Percentiles rank a stretch among this genome's conserved stretches.
phyloP scores from a whole-genome alignment of 2,113 vertebrate genomes.

The Globicephala melas region DNA sequence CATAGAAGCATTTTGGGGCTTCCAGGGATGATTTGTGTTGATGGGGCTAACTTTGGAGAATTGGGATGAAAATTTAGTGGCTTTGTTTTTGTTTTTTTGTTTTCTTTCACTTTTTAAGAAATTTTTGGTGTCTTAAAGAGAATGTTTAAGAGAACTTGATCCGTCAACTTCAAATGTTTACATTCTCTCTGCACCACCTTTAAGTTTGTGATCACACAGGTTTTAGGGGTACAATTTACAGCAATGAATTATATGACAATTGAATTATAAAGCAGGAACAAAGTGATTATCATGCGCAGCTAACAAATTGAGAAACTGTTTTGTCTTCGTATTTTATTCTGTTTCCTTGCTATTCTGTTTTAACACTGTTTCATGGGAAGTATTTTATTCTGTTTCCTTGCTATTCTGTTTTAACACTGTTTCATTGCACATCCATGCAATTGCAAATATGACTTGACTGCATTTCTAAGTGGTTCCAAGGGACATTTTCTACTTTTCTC shows the following conservation, averaged over 20 bases:
- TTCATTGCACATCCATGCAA: neutral
- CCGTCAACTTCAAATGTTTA: neutral
- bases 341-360: neutral
- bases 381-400: neutral
- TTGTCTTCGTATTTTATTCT: neutral
- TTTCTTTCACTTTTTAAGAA: neutral
- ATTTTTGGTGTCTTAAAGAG: neutral
- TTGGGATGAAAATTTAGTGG: neutral
- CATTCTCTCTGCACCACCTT: neutral
- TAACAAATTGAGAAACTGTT: neutral
- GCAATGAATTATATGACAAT: neutral
- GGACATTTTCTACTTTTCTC: conserved; percentile 3
- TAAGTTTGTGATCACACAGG: neutral
- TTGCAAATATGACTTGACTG: conserved; percentile 28
- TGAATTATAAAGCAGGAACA: neutral
- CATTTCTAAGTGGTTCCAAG: conserved; percentile 26
- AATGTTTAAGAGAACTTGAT: neutral
- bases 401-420: neutral
- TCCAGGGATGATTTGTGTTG: neutral
- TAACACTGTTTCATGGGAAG: neutral
- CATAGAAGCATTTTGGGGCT: neutral
- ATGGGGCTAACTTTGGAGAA: neutral
- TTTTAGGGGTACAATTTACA: neutral
- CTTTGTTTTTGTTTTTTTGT: neutral
- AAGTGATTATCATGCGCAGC: neutral